These are phyloP conservation scores for Exaiptasia diaphana DNA, from an alignment of 64 coral and sea anemone species.

Conservation along the genomic window DNA sequence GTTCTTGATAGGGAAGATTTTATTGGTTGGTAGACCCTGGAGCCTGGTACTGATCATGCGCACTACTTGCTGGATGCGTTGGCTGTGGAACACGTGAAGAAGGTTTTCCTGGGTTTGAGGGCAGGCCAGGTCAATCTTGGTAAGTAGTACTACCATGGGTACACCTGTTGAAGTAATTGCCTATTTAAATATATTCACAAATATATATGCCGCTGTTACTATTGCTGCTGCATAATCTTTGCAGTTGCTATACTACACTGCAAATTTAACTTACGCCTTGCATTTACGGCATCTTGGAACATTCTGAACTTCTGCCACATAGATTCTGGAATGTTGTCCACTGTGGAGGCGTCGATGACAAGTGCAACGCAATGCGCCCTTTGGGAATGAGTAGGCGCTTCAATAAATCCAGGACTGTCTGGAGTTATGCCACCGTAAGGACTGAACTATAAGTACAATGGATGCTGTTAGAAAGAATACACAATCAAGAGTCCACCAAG, in stretches of 20 bases:
- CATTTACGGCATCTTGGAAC: slow-evolving; percentile 27
- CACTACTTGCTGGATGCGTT: background rate
- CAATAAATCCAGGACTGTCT: background rate
- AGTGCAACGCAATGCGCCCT: slow-evolving; percentile 30
- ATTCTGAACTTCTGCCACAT: slow-evolving; percentile 13
- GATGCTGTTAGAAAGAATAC: no score
- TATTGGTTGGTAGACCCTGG: background rate
- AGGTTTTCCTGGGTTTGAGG: background rate
- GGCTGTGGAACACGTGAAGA: background rate
- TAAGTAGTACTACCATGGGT: slow-evolving; percentile 15
- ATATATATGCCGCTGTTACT: background rate
- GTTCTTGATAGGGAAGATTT: slow-evolving; percentile 51
- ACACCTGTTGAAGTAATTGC: slow-evolving; percentile 8
- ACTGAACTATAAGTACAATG: slow-evolving; percentile 2
- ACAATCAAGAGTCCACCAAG: no score
- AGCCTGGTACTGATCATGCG: background rate
- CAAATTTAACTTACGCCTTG: slow-evolving; percentile 15
- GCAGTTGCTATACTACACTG: background rate
- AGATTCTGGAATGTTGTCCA: background rate
- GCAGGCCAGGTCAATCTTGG: slow-evolving; percentile 38
- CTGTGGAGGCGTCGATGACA: slow-evolving; percentile 24
- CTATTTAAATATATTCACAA: background rate
- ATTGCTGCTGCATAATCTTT: no score
- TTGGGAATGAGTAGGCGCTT: background rate
- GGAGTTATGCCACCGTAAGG: slow-evolving; percentile 1